These are phyloP conservation scores for Palloptera scutellata DNA, from an alignment of 2,888 invertebrate species.

Conservation along the genomic window DNA sequence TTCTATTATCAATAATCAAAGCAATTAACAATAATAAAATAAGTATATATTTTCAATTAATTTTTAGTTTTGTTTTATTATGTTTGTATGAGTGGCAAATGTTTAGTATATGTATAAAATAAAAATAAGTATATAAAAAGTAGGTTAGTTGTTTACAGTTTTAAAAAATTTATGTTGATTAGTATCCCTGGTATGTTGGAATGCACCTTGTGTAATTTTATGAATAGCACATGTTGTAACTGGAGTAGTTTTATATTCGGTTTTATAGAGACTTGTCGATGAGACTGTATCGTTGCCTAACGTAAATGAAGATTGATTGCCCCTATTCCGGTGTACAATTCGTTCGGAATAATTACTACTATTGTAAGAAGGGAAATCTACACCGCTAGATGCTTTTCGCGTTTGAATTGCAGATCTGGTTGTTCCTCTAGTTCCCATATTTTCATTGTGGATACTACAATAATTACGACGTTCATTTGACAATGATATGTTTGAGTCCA, in stretches of 20 bases:
- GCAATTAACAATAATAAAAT: neutral
- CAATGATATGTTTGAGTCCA: conserved; percentile 47
- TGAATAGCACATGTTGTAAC: conserved; percentile 81
- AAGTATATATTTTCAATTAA: neutral
- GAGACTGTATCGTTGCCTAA: conserved; percentile 73
- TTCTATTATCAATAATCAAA: no score
- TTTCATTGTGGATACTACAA: conserved; percentile 40
- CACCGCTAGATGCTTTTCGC: conserved; percentile 43
- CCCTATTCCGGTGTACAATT: conserved; percentile 65
- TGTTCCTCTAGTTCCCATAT: neutral
- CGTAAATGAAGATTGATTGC: conserved; percentile 79
- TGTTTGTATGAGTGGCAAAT: conserved; percentile 10
- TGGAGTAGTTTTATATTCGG: conserved; percentile 76
- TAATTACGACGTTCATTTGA: conserved; percentile 42
- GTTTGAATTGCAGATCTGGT: conserved; percentile 2
- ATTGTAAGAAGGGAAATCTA: conserved; percentile 52
- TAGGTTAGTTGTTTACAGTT: conserved; percentile 42
- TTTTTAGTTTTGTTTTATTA: conserved; percentile 3
- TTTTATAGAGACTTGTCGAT: conserved; percentile 74
- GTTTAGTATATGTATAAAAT: neutral
- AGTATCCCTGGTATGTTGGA: conserved; percentile 84
- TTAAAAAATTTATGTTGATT: conserved; percentile 86
- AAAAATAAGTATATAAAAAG: neutral
- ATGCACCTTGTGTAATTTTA: conserved; percentile 79
- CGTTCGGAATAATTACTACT: conserved; percentile 46